Evolutionary conservation across 2,888 invertebrate species (phyloP).

Genomic region (Tenthredo distinguenda): DNA sequence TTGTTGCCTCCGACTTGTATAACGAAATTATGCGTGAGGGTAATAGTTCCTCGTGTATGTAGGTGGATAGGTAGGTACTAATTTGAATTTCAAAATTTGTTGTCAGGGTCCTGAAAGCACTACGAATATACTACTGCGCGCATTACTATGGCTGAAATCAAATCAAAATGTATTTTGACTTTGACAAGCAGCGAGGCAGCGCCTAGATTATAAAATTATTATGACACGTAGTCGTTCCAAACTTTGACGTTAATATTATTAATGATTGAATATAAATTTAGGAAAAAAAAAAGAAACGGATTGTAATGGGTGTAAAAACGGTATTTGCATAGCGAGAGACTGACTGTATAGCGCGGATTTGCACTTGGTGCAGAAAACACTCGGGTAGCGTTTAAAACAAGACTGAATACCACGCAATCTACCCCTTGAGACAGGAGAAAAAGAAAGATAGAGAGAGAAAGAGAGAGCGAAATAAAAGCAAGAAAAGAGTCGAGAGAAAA

Average conservation of each 20-base stretch:
- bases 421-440: slow-evolving; percentile 25
- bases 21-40: slow-evolving; percentile 7
- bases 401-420: not conserved
- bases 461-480: not conserved
- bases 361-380: not conserved
- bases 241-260: not conserved
- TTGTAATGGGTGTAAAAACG: too few relatives aligned
- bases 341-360: too few relatives aligned
- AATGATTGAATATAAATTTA: too few relatives aligned
- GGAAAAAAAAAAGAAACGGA: too few relatives aligned
- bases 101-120: slow-evolving; percentile 17
- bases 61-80: not conserved
- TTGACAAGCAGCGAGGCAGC: not conserved
- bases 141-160: not conserved
- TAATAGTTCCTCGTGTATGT: not conserved
- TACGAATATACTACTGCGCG: not conserved
- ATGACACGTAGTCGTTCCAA: not conserved
- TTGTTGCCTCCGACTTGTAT: not conserved
- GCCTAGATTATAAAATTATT: not conserved
- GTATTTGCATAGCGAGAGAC: too few relatives aligned
- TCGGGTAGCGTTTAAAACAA: not conserved
- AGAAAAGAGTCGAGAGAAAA: not conserved
- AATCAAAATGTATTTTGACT: slow-evolving; percentile 16
- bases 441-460: not conserved
- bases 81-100: slow-evolving; percentile 37